Percentiles rank a stretch among this genome's conserved stretches.
Conservation (phyloP, 2,888 invertebrate species). For the Epistrophella euchroma region DNA sequence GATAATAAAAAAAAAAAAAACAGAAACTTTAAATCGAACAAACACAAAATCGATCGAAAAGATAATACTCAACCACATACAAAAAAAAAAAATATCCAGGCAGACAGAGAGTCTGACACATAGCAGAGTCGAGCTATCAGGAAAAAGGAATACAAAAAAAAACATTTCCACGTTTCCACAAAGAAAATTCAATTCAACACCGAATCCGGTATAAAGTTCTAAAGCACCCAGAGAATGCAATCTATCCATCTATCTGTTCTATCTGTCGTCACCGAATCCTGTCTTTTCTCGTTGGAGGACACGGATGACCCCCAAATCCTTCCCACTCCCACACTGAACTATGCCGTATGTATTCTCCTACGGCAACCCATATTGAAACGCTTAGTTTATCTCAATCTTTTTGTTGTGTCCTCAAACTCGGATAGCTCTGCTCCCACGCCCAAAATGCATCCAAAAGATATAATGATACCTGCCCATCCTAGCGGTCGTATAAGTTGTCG, state of each 20-base stretch:
- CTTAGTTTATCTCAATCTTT: slow-evolving; percentile 49
- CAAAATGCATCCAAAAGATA: slow-evolving; percentile 54
- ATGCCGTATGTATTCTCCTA: slow-evolving; percentile 8
- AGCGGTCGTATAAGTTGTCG: slow-evolving; percentile 35
- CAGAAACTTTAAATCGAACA: slow-evolving; percentile 54
- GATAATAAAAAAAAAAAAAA: slow-evolving; percentile 12
- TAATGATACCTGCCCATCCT: slow-evolving; percentile 49
- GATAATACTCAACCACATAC: slow-evolving; percentile 55
- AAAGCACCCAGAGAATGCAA: slow-evolving; percentile 65
- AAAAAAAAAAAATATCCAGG: not conserved
- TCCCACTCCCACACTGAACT: not conserved
- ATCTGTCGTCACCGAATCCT: slow-evolving; percentile 60
- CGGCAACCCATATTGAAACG: slow-evolving; percentile 37
- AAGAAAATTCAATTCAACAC: slow-evolving; percentile 66
- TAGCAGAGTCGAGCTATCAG: not conserved
- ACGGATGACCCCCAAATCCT: slow-evolving; percentile 19
- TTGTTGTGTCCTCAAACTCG: slow-evolving; percentile 20
- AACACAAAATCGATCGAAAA: slow-evolving; percentile 61
- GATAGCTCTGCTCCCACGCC: not conserved
- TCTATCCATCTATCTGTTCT: slow-evolving; percentile 62
- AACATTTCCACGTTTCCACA: slow-evolving; percentile 36
- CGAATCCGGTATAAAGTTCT: slow-evolving; percentile 64
- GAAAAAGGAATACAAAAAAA: slow-evolving; percentile 7
- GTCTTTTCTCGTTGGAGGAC: slow-evolving; percentile 38
- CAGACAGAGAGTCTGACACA: slow-evolving; percentile 45